Evolutionary conservation across 2,797 vertebrate species (phyloP), one percentile per base, ranked within the genome.

Genomic region (Apogon hyalosoma): DNA sequence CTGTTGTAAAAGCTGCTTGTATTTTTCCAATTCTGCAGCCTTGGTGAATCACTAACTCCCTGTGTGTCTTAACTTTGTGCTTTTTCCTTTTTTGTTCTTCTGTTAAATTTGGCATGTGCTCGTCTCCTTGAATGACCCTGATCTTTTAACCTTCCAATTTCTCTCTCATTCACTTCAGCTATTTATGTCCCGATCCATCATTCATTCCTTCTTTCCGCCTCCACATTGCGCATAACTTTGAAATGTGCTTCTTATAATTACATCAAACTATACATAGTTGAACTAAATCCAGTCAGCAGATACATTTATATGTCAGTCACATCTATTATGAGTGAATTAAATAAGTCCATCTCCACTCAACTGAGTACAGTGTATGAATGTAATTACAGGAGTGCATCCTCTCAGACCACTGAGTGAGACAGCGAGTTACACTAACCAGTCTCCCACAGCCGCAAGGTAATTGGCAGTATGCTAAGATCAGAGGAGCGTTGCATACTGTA

Each of bases 231-330:
- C 56, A 84, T 63, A 43, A 43, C 62, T 43, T 43, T 77, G 70
- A 70, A 70, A 40, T 57, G 77, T 39, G 50, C 68, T 49, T 68
- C 84, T 85, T 84, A 82, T 90, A 92, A 94, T 93, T 91, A 90
- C 40, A 66, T 58, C 69, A 24, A 14, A 42, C 60, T 79, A 71
- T 50, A 78, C 63, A 28, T 56, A 58, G 77, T 74, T 42, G 80
- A 88, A 91, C 90, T 87, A 88, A 68, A 85, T 69, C 57, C 24
- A 62, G 63, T 46, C 12, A 4, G 45, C 54, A 73, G 52, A 59
- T 33, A 48, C 9, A 0, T 67, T 68, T 63, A 69, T 67, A 63
- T 55, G 45, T 61, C 19, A 61, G 66, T 63, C 54, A 55, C 38
- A 40, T 69, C 43, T 50, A 42, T 81, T 24, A 74, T 47, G 31